These are phyloP conservation scores for Acrossocheilus wenchowensis DNA, from an alignment of 2,797 vertebrate species.

Conservation along the genomic window DNA sequence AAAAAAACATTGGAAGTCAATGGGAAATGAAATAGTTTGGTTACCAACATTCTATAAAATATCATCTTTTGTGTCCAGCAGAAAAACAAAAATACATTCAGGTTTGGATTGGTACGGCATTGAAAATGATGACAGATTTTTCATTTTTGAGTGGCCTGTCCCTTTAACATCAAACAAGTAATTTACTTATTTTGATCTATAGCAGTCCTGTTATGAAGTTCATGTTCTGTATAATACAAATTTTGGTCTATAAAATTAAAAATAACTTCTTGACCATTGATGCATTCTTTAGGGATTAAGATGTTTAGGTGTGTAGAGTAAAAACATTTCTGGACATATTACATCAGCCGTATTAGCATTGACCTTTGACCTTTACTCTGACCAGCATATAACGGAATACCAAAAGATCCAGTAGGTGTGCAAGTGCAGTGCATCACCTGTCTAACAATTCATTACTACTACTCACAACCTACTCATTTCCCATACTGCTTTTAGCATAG, in stretches of 20 bases:
- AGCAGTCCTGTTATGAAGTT: neutral
- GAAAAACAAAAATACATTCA: neutral
- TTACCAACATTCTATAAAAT: neutral
- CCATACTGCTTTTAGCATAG: neutral
- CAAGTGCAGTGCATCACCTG: neutral
- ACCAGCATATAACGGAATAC: neutral
- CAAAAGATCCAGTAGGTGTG: neutral
- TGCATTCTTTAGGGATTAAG: neutral
- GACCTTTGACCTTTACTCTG: constrained; percentile 19
- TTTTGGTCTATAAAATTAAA: neutral
- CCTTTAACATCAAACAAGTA: neutral
- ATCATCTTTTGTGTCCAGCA: neutral
- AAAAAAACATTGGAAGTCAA: neutral
- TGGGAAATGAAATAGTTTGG: neutral
- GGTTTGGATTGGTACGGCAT: neutral
- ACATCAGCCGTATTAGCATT: neutral
- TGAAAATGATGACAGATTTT: neutral
- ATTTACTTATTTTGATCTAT: neutral
- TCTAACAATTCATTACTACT: neutral
- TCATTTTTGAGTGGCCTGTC: neutral
- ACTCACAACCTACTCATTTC: neutral
- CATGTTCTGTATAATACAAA: neutral
- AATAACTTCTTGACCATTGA: neutral
- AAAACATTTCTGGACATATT: neutral
- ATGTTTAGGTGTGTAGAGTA: neutral